These are phyloP conservation scores for Micrastur ruficollis DNA, from an alignment of 2,797 vertebrate species.

Conservation along the genomic window DNA sequence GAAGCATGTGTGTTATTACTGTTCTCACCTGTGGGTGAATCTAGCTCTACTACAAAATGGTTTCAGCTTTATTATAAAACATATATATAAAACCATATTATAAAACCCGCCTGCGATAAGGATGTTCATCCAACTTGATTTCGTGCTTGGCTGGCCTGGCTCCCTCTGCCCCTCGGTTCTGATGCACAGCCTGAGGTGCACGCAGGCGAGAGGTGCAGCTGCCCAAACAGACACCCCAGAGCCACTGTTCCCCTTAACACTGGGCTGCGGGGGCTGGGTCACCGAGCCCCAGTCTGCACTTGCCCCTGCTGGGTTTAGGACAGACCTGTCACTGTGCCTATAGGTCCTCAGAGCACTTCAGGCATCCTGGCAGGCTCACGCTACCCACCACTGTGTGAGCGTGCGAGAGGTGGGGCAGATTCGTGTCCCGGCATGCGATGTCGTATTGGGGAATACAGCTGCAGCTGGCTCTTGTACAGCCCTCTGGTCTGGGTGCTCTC, in stretches of 20 bases:
- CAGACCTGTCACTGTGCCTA: neutral
- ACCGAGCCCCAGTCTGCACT: neutral
- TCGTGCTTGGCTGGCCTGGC: neutral
- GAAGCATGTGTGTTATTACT: neutral
- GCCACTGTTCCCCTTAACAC: neutral
- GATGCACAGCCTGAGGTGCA: accelerated
- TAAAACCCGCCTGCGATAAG: neutral
- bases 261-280: neutral
- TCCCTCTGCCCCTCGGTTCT: accelerated
- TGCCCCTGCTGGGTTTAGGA: neutral
- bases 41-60: neutral
- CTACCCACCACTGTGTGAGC: accelerated
- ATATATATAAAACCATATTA: neutral
- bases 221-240: neutral
- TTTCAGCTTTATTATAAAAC: neutral
- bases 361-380: neutral
- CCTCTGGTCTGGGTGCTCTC: neutral
- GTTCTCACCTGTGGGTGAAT: neutral
- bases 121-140: neutral
- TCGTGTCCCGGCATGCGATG: accelerated
- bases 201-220: neutral
- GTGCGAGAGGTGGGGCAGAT: neutral
- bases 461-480: neutral
- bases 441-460: accelerated
- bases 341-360: neutral